Evolutionary conservation across 2,888 invertebrate species (phyloP).

Genomic region (Pseudoips prasinana): DNA sequence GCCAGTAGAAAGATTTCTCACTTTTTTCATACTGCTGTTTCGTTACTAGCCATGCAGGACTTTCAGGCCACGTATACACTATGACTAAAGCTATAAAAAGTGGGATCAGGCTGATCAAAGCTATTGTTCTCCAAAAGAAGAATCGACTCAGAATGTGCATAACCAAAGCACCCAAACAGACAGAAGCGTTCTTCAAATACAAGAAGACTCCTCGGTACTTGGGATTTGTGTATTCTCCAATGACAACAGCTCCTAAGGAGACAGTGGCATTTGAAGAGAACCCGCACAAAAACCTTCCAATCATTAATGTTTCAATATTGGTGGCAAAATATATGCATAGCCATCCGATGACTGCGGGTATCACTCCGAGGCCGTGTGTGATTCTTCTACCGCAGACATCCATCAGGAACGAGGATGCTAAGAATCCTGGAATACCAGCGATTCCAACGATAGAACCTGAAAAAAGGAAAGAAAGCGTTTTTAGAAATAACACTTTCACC

Average conservation of each 20-base stretch:
- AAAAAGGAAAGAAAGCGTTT: too few species aligned
- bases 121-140: constrained; percentile 35
- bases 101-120: constrained; percentile 29
- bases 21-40: constrained; percentile 25
- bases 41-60: constrained; percentile 33
- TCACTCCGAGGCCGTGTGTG: constrained; percentile 52
- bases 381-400: constrained; percentile 35
- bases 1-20: constrained; percentile 57
- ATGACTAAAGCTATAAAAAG: constrained; percentile 16
- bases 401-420: constrained; percentile 45
- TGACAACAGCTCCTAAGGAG: constrained; percentile 56
- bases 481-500: background rate
- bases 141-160: constrained; percentile 31
- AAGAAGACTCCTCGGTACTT: constrained; percentile 77
- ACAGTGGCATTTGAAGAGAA: constrained; percentile 18
- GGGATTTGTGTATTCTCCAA: constrained; percentile 71
- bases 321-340: constrained; percentile 19
- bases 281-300: constrained; percentile 20
- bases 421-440: constrained; percentile 39
- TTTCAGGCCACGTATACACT: constrained; percentile 36
- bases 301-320: constrained; percentile 17
- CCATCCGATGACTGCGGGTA: constrained; percentile 37
- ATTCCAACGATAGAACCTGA: constrained; percentile 44
- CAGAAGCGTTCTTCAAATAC: constrained; percentile 26
- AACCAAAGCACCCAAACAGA: constrained; percentile 22